phyloP scores from a whole-genome alignment of 2,888 invertebrate genomes.

The Orthosia gothica region DNA sequence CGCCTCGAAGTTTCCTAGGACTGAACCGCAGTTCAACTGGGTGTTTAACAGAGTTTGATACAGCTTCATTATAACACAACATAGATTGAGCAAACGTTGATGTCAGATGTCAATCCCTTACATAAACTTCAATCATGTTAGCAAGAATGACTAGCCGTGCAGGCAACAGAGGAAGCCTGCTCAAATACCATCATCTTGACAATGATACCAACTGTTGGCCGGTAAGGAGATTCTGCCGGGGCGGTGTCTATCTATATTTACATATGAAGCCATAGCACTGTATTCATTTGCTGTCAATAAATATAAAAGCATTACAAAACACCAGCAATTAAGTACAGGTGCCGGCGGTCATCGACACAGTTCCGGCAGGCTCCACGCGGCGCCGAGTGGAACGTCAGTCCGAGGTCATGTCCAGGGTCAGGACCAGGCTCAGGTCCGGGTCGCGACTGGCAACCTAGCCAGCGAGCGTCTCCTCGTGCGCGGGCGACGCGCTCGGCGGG shows the following conservation, averaged over 20 bases:
- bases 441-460: conserved; percentile 26
- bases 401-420: background rate
- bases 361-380: background rate
- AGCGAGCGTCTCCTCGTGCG: conserved; percentile 35
- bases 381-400: conserved; percentile 8
- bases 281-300: conserved; percentile 17
- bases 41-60: background rate
- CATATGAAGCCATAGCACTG: conserved; percentile 22
- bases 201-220: conserved; percentile 8
- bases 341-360: conserved; percentile 19
- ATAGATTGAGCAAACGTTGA: conserved; percentile 1
- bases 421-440: background rate
- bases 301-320: conserved; percentile 44
- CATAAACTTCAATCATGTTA: background rate
- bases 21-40: background rate
- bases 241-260: conserved; percentile 24
- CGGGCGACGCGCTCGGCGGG: conserved; percentile 15
- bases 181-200: conserved; percentile 26
- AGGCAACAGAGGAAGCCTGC: background rate
- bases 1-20: background rate
- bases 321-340: conserved; percentile 19
- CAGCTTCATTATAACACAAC: background rate
- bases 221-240: background rate
- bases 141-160: background rate
- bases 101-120: background rate